Percentiles rank a stretch among this genome's conserved stretches.
phyloP scores from a whole-genome alignment of 2,797 vertebrate genomes.

The Paramormyrops hopkinsi region DNA sequence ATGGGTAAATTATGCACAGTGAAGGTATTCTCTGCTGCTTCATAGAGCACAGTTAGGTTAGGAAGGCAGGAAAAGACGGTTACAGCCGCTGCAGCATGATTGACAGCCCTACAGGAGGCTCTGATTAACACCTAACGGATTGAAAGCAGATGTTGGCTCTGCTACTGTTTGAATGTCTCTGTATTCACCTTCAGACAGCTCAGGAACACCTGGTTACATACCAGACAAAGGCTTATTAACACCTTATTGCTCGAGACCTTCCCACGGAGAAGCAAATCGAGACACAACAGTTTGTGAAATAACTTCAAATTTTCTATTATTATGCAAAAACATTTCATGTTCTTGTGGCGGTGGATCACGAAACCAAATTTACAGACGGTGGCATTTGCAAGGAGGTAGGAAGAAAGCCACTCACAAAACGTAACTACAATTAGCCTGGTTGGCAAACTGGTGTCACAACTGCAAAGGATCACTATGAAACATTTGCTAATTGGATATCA shows the following conservation, averaged over 20 bases:
- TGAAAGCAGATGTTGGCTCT: slow-evolving; percentile 54
- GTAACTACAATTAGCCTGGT: not conserved
- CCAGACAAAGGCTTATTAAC: not conserved
- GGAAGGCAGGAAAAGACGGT: not conserved
- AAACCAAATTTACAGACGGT: not conserved
- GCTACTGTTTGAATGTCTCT: slow-evolving; percentile 52
- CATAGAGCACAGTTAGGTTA: not conserved
- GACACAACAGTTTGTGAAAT: not conserved
- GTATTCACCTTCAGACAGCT: slow-evolving; percentile 58
- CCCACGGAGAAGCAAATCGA: not conserved
- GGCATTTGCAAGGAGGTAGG: not conserved
- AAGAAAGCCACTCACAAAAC: not conserved
- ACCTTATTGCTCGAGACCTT: not conserved
- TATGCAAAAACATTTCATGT: not conserved
- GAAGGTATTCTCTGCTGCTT: slow-evolving; percentile 8
- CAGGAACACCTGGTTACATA: slow-evolving; percentile 49
- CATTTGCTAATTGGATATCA: not conserved
- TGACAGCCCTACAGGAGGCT: slow-evolving; percentile 47
- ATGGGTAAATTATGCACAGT: slow-evolving; percentile 18
- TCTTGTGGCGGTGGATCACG: not conserved
- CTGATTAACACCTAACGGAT: slow-evolving; percentile 43
- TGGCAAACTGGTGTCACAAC: not conserved
- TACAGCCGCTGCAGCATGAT: slow-evolving; percentile 33
- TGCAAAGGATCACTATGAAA: not conserved
- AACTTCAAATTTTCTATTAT: not conserved